These are phyloP conservation scores for Hyppa rectilinea DNA, from an alignment of 2,888 invertebrate species.

Conservation along the genomic window DNA sequence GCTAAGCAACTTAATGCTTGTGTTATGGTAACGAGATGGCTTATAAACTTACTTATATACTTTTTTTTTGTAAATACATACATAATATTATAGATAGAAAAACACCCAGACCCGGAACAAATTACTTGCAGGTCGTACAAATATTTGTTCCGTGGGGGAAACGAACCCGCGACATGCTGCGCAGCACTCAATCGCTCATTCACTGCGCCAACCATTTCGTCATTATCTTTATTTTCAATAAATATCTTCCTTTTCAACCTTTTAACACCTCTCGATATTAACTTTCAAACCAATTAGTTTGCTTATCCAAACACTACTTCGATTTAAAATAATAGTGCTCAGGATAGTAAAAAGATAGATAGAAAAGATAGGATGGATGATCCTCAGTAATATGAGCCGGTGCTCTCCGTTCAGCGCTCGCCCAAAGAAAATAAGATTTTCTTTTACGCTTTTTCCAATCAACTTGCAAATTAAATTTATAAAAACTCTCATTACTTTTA, in stretches of 20 bases:
- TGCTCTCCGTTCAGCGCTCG: slow-evolving; percentile 21
- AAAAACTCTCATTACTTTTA: slow-evolving; percentile 46
- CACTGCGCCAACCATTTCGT: no score
- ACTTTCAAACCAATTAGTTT: slow-evolving; percentile 28
- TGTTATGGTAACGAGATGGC: no score
- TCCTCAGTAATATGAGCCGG: slow-evolving; percentile 41
- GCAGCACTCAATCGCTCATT: no score
- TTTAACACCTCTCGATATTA: not conserved
- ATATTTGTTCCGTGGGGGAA: no score
- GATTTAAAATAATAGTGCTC: slow-evolving; percentile 37
- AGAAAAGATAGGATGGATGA: slow-evolving; percentile 47
- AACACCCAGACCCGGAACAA: no score
- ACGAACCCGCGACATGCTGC: no score
- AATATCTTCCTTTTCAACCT: not conserved
- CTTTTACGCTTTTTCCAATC: slow-evolving; percentile 49
- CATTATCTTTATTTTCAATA: no score
- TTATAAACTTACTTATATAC: no score
- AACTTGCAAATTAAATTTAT: slow-evolving; percentile 51
- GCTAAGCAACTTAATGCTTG: no score
- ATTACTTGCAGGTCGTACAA: no score
- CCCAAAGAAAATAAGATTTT: slow-evolving; percentile 40
- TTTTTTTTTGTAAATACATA: no score
- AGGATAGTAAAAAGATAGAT: slow-evolving; percentile 49
- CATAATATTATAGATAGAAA: no score
- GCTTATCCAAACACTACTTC: slow-evolving; percentile 5